phyloP scores from a whole-genome alignment of 2,888 invertebrate species.

The Magallana nippona region DNA sequence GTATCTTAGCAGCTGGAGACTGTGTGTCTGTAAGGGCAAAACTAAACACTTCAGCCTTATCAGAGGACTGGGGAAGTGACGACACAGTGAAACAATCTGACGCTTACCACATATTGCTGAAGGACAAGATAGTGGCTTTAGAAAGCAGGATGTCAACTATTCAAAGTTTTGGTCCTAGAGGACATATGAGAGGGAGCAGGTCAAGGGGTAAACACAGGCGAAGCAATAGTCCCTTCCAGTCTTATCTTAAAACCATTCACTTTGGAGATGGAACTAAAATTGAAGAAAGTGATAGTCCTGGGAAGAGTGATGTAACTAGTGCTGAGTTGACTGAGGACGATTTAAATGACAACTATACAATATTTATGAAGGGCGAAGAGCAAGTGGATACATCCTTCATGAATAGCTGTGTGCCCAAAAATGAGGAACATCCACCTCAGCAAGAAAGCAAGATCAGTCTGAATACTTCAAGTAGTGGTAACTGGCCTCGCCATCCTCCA shows the following conservation, averaged over 20 bases:
- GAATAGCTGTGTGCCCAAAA: not conserved
- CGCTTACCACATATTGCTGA: not conserved
- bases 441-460: not conserved
- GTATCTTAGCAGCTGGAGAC: not conserved
- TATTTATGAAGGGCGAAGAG: not conserved
- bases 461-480: not conserved
- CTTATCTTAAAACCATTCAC: conserved; percentile 15
- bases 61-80: not conserved
- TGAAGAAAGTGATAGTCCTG: not conserved
- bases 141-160: not conserved
- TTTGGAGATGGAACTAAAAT: not conserved
- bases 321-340: not conserved
- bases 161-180: not conserved
- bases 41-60: not conserved
- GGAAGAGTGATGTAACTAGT: not conserved
- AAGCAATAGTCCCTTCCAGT: not conserved
- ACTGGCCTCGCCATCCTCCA: not conserved
- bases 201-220: conserved; percentile 13
- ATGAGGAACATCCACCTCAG: not conserved
- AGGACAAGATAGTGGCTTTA: not conserved
- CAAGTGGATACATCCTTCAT: not conserved
- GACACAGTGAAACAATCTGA: not conserved
- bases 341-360: not conserved
- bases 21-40: not conserved
- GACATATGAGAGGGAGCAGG: not conserved